Evolutionary conservation across 2,113 vertebrate species (phyloP).

Genomic region (Bubo blakistoni): DNA sequence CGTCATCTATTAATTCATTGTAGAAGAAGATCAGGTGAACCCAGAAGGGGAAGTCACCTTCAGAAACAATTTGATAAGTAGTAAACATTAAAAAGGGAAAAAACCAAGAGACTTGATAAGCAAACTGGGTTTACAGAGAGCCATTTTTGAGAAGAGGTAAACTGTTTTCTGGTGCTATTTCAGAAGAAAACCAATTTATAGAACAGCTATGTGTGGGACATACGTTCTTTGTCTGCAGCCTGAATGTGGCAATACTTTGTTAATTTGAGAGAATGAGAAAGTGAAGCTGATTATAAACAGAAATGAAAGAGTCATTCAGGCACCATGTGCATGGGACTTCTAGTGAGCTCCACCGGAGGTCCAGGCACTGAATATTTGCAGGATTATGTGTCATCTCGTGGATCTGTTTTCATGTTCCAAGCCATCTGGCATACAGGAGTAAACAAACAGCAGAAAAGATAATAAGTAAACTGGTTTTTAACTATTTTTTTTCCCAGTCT

Average conservation of each 20-base stretch:
- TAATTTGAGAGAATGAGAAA: constrained; percentile 39
- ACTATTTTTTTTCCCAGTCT: neutral
- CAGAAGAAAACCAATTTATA: neutral
- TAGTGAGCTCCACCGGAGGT: constrained; percentile 25
- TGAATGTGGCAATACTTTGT: neutral
- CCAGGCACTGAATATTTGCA: constrained; percentile 37
- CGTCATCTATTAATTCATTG: neutral
- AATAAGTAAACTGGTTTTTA: constrained; percentile 2
- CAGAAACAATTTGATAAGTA: neutral
- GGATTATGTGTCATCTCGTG: constrained; percentile 31
- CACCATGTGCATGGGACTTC: constrained; percentile 25
- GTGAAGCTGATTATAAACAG: constrained; percentile 38
- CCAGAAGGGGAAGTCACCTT: neutral
- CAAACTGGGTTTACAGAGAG: neutral
- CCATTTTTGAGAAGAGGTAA: neutral
- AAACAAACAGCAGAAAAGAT: constrained; percentile 57
- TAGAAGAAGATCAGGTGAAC: neutral
- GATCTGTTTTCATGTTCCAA: constrained; percentile 47
- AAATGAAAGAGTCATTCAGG: neutral
- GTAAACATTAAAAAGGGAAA: neutral
- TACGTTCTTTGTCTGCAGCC: neutral
- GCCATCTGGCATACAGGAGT: constrained; percentile 49
- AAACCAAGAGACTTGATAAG: neutral
- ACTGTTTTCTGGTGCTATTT: neutral
- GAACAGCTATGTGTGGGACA: neutral